These are phyloP conservation scores for Crepidodera aurea DNA, from an alignment of 2,888 invertebrate species.

Conservation along the genomic window DNA sequence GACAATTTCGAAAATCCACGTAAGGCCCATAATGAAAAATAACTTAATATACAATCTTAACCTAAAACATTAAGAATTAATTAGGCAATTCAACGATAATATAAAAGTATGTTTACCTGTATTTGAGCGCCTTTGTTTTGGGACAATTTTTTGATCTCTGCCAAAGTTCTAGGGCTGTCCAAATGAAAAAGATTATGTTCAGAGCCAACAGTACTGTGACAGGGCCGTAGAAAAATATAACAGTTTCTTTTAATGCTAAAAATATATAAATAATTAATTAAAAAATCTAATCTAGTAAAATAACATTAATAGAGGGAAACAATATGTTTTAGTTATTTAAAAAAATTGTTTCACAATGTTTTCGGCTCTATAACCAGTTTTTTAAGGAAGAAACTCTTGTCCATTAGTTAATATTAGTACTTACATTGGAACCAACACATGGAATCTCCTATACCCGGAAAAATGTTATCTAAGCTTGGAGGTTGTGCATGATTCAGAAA, in stretches of 20 bases:
- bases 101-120: constrained; percentile 61
- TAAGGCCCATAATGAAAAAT: constrained; percentile 74
- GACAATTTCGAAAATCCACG: constrained; percentile 75
- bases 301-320: no score
- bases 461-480: constrained; percentile 37
- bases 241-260: constrained; percentile 66
- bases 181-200: constrained; percentile 68
- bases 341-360: no score
- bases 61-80: constrained; percentile 57
- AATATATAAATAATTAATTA: constrained; percentile 47
- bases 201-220: constrained; percentile 66
- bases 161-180: constrained; percentile 69
- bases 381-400: no score
- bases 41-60: constrained; percentile 71
- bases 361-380: no score
- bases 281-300: no score
- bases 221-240: constrained; percentile 75
- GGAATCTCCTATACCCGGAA: constrained; percentile 62
- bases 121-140: constrained; percentile 65
- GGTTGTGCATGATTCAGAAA: constrained; percentile 62
- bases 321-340: no score
- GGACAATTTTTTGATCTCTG: constrained; percentile 64
- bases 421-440: constrained; percentile 74
- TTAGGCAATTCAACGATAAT: not conserved
- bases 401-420: no score